Base-by-base conservation (phyloP, 2,113 vertebrate genomes). In the Mobula birostris region DNA sequence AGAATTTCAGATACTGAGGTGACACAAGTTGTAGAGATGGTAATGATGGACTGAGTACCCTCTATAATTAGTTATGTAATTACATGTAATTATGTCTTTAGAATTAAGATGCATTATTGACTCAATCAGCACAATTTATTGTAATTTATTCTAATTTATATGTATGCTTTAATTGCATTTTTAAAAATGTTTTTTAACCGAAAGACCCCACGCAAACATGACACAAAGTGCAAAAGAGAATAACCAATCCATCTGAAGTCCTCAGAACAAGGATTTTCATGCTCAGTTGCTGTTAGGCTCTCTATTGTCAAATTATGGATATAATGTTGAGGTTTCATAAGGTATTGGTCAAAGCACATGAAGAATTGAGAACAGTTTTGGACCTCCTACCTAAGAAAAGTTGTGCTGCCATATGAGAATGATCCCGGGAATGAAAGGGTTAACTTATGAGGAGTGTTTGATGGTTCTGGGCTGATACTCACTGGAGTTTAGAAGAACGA, bases 121-220 rank as follows among this genome's bases (percentile, higher is more conserved):
- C 85, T 90, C 11, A 14, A 90, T 32, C 61, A 90, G 85, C 63
- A 90, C 85, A 90, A 90, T 90, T 68, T 90, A 66, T 90, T 90
- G 85, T 32, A n/a, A 90, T 90, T 66, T 90, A 90, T 90, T 66
- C 63, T 90, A 90, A 90, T 90, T 90, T 66, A 90, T 66, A 90
- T 90, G 85, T 32, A 90, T 68, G n/a, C 85, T 66, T 90, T 90
- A 90, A 32, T 66, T 68, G 15, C 27, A 32, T 27, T 6, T 66
- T 90, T 90, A 32, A 14, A 32, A 90, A 90, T 66, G 14, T 32
- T n/a, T 66, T 88, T 90, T 90, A 90, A 90, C 61, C 85, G 2
- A 14, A 19, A 66, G 83, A 88, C 56, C n/a, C n/a, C 85, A 66
- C 29, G 5, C 1, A 15, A 90, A 32, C 40, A 63, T 12, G n/a